These are phyloP conservation scores for Mormyrus proboscirostris DNA, from an alignment of 2,797 vertebrate species.

Conservation along the genomic window DNA sequence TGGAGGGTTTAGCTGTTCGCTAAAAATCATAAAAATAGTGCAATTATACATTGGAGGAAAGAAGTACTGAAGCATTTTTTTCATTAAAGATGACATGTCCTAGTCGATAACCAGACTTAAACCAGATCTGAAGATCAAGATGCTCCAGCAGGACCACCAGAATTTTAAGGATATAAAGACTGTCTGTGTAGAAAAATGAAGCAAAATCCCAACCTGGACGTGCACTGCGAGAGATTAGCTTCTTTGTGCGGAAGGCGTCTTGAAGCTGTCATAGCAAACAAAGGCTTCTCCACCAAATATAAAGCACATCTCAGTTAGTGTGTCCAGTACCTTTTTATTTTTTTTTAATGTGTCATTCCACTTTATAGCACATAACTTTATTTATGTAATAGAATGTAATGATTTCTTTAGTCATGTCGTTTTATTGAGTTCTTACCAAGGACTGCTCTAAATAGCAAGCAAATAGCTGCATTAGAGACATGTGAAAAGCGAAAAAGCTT, in stretches of 20 bases:
- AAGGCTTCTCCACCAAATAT: not conserved
- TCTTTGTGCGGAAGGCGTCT: not conserved
- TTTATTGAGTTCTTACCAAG: not conserved
- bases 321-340: not conserved
- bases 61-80: not conserved
- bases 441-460: not conserved
- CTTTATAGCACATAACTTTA: not conserved
- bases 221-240: not conserved
- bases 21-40: not conserved
- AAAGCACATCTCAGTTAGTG: not conserved
- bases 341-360: not conserved
- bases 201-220: not conserved
- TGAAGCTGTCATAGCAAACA: not conserved
- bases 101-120: not conserved
- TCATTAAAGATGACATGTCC: not conserved
- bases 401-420: not conserved
- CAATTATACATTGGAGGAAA: not conserved
- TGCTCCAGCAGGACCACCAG: not conserved
- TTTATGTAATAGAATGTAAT: not conserved
- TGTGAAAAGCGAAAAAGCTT: not conserved
- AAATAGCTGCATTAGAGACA: not conserved
- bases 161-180: not conserved
- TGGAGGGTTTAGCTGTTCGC: not conserved
- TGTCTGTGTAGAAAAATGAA: not conserved
- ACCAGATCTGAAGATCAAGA: not conserved